Base-by-base conservation (phyloP, 1,140 invertebrate species). In the Drosophila erecta region DNA sequence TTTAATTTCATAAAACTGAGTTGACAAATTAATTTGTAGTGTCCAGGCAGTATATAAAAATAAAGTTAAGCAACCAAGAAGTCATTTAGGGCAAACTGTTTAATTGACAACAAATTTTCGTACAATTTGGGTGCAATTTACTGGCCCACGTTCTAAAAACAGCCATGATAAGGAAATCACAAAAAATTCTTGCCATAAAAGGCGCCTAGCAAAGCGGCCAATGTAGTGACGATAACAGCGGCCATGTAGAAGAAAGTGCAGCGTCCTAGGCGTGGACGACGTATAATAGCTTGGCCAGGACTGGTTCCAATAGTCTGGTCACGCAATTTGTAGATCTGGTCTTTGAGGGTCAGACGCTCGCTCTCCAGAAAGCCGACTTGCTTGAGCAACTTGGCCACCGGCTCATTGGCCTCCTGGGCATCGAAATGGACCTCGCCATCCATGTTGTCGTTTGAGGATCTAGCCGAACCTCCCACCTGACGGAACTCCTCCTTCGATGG, bases 311-410 rank as follows among this genome's bases (percentile, higher is more conserved):
- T 17, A 7, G 17, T 4, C 17, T 15, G 11, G 4, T 40, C 24
- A 3, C 11, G 7, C 10, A 81, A 33, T 0, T 5, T 11, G 1
- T 57, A 43, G 10, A 85, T 17, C 38, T 85, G 37, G 12, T 59
- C 24, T 46, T 44, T 35, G 3, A 85, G 37, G 0, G 14, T 4
- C 7, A 24, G 10, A 14, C 60, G 56, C 22, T 85, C 64, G 0
- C 66, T 46, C 30, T 85, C 67, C 43, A 86, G 33, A 6, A 46
- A 11, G 20, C 40, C 55, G 8, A 84, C 55, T 22, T 66, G 41
- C 15, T 66, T 59, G 4, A 61, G 4, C 2, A 77, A 20, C 12
- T 54, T 60, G 11, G 44, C 58, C 15, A 50, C 1, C 1, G 59
- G 44, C 37, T 72, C 60, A 14, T 3, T 38, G 11, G 15, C 14